phyloP scores from a whole-genome alignment of 2,888 invertebrate species.

The Coelinius sp. region DNA sequence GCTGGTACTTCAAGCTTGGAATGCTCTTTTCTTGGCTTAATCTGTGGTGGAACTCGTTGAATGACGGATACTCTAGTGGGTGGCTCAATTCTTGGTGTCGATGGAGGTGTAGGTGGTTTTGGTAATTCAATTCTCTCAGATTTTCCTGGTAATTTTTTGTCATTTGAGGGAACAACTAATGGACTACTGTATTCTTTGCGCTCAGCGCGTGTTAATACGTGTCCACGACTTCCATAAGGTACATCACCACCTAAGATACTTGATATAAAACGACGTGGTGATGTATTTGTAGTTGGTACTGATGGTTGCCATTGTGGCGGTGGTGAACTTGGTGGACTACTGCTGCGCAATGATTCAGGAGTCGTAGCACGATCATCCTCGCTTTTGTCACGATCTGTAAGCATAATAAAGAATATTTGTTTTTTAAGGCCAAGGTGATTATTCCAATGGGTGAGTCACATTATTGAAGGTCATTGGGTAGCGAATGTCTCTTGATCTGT shows the following conservation, averaged over 20 bases:
- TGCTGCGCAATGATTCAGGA: slow-evolving; percentile 65
- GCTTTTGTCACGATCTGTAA: slow-evolving; percentile 69
- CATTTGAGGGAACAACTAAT: slow-evolving; percentile 75
- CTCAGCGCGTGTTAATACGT: slow-evolving; percentile 86
- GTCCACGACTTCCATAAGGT: slow-evolving; percentile 85
- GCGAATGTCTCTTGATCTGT: too few relatives aligned
- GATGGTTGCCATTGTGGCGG: slow-evolving; percentile 64
- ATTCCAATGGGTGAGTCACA: too few relatives aligned
- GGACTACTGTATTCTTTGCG: slow-evolving; percentile 80
- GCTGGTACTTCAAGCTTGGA: slow-evolving; percentile 65
- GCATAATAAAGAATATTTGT: too few relatives aligned
- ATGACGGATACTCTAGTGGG: slow-evolving; percentile 85
- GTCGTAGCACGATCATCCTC: slow-evolving; percentile 68
- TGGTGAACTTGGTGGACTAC: slow-evolving; percentile 63
- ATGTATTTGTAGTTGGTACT: slow-evolving; percentile 52
- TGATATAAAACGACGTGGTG: slow-evolving; percentile 80
- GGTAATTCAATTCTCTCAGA: slow-evolving; percentile 65
- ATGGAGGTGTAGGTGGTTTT: slow-evolving; percentile 75
- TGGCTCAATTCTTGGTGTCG: slow-evolving; percentile 74
- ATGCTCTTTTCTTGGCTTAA: slow-evolving; percentile 62
- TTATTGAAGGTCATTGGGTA: too few relatives aligned
- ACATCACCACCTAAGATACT: slow-evolving; percentile 86
- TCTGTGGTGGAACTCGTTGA: slow-evolving; percentile 80
- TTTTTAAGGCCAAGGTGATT: too few relatives aligned
- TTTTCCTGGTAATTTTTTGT: slow-evolving; percentile 76